These are phyloP conservation scores for Aleiodes testaceus DNA, from an alignment of 2,888 invertebrate genomes.

Conservation along the genomic window DNA sequence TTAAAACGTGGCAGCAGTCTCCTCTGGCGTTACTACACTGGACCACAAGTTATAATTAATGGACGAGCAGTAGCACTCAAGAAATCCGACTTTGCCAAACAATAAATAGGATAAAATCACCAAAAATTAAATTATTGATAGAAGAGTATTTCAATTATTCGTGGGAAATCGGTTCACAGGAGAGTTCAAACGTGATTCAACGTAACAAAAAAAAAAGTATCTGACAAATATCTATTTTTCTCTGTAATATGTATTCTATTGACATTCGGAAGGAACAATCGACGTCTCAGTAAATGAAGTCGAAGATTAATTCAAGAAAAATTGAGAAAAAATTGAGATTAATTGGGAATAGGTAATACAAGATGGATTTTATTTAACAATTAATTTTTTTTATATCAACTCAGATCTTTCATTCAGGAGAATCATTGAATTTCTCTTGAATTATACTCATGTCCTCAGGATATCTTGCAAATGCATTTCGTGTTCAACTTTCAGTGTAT, in stretches of 20 bases:
- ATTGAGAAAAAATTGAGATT: background rate
- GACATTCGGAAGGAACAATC: too few species aligned
- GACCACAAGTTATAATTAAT: constrained; percentile 64
- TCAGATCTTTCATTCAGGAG: too few species aligned
- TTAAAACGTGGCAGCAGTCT: constrained; percentile 91
- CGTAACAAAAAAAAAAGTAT: background rate
- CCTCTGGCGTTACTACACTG: constrained; percentile 82
- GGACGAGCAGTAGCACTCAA: constrained; percentile 19
- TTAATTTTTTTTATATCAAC: too few species aligned
- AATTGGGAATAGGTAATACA: too few species aligned
- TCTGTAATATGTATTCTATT: background rate
- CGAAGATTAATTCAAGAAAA: background rate
- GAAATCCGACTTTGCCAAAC: constrained; percentile 10
- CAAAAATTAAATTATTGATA: background rate
- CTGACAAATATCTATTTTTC: background rate
- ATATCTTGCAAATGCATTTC: background rate
- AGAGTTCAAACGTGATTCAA: too few species aligned
- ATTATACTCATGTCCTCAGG: too few species aligned
- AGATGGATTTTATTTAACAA: too few species aligned
- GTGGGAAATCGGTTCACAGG: too few species aligned
- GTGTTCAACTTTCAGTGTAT: constrained; percentile 14
- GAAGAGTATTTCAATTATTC: too few species aligned
- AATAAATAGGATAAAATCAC: constrained; percentile 3
- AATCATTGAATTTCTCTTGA: too few species aligned
- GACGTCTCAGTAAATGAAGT: too few species aligned